phyloP scores from a whole-genome alignment of 92 coral and sea anemone species.

The Epizoanthus illoricatus region DNA sequence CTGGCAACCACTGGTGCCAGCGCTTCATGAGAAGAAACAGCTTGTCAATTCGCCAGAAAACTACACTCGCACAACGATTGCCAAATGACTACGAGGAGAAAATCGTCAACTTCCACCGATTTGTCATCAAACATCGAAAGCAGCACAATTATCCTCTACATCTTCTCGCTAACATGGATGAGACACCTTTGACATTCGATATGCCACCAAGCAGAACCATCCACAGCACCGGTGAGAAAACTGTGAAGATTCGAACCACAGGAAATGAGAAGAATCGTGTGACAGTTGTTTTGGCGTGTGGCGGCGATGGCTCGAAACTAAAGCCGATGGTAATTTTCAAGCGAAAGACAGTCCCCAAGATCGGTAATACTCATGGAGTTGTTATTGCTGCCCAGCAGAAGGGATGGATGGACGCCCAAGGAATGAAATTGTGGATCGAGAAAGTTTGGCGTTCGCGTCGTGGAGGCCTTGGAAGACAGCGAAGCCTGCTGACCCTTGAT shows the following conservation, averaged over 20 bases:
- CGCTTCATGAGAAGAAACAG: conserved; percentile 43
- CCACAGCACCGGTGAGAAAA: conserved; percentile 48
- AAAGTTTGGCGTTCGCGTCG: background rate
- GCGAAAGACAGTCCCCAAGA: conserved; percentile 40
- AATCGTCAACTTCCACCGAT: conserved; percentile 22
- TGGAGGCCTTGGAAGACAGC: background rate
- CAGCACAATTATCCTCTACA: conserved; percentile 36
- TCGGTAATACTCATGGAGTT: conserved; percentile 27
- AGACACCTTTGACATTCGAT: conserved; percentile 49
- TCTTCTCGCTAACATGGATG: conserved; percentile 62
- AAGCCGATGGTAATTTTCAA: conserved; percentile 57
- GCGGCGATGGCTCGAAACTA: conserved; percentile 49
- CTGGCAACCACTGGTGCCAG: conserved; percentile 38
- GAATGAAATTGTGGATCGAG: conserved; percentile 42
- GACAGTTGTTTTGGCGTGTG: conserved; percentile 59
- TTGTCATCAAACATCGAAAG: conserved; percentile 16
- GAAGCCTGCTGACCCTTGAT: background rate
- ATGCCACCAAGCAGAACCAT: conserved; percentile 49
- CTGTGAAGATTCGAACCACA: conserved; percentile 46
- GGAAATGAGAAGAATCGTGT: conserved; percentile 53
- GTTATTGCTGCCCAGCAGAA: conserved; percentile 41
- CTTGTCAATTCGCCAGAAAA: conserved; percentile 44
- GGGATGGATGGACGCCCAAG: conserved; percentile 47
- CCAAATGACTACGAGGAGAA: conserved; percentile 36
- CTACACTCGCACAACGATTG: conserved; percentile 42